These are phyloP conservation scores for Elaeidobius kamerunicus DNA, from an alignment of 2,888 invertebrate species.

Conservation along the genomic window DNA sequence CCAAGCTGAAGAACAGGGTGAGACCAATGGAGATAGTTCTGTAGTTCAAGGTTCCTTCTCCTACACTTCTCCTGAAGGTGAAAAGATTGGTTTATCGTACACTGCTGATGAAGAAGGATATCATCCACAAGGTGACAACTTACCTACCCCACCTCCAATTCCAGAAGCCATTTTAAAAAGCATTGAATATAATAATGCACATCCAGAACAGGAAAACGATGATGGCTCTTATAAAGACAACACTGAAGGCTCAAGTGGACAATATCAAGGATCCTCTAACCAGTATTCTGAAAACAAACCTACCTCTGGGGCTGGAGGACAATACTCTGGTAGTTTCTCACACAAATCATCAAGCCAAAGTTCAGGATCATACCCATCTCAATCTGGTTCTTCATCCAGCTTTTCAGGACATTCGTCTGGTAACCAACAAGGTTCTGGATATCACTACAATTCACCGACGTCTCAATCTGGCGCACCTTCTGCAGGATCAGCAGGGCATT, in stretches of 20 bases:
- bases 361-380: not conserved
- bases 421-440: slow-evolving; percentile 2
- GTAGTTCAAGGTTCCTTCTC: slow-evolving; percentile 42
- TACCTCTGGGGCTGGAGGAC: not conserved
- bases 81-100: slow-evolving; percentile 44
- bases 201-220: slow-evolving; percentile 24
- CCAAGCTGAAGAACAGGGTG: slow-evolving; percentile 45
- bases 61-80: slow-evolving; percentile 43
- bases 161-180: slow-evolving; percentile 55
- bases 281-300: slow-evolving; percentile 19
- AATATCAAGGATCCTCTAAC: slow-evolving; percentile 11
- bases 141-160: slow-evolving; percentile 59
- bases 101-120: slow-evolving; percentile 58
- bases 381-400: not conserved
- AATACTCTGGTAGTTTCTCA: not conserved
- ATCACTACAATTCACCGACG: slow-evolving; percentile 1
- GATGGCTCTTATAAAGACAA: slow-evolving; percentile 17
- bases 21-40: slow-evolving; percentile 34
- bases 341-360: not conserved
- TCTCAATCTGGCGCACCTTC: not conserved
- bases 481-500: not conserved
- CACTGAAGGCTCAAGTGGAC: not conserved
- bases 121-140: slow-evolving; percentile 54
- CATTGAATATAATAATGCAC: slow-evolving; percentile 36
- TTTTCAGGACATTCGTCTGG: not conserved